Evolutionary conservation across 2,113 vertebrate genomes (phyloP).

Genomic region (Synchiropus splendidus): DNA sequence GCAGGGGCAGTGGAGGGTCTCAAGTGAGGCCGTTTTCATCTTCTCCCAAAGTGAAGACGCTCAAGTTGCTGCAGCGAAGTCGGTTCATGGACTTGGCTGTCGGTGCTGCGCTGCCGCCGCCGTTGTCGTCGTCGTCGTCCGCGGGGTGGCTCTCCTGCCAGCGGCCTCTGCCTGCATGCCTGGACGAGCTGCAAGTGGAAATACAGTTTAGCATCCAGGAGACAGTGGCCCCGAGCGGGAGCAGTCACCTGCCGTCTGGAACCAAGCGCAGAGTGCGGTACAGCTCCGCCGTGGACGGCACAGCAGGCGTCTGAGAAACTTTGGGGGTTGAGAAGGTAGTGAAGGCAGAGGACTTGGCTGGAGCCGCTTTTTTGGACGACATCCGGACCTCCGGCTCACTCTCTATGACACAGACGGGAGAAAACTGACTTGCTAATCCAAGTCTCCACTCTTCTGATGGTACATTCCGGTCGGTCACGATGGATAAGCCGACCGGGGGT

Average conservation of each 20-base stretch:
- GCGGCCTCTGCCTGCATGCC: conserved; percentile 40
- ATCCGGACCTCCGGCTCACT: conserved; percentile 58
- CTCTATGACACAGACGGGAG: conserved; percentile 30
- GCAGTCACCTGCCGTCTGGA: conserved; percentile 69
- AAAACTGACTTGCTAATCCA: no score
- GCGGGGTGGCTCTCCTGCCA: conserved; percentile 41
- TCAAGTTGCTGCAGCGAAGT: conserved; percentile 34
- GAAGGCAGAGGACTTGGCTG: conserved; percentile 33
- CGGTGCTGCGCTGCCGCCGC: no score
- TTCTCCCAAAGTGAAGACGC: conserved; percentile 50
- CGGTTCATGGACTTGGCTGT: conserved; percentile 32
- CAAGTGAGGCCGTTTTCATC: conserved; percentile 50
- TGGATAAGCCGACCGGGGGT: no score
- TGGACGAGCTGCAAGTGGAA: conserved; percentile 34
- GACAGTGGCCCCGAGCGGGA: not conserved
- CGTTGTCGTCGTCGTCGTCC: conserved; percentile 34
- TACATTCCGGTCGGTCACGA: no score
- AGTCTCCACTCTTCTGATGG: no score
- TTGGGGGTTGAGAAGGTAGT: conserved; percentile 57
- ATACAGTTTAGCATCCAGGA: no score
- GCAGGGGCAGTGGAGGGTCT: conserved; percentile 16
- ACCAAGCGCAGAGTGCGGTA: conserved; percentile 62
- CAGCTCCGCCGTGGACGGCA: conserved; percentile 68
- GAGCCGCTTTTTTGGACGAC: conserved; percentile 35
- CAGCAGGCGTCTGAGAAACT: conserved; percentile 35